These are phyloP conservation scores for Daktulosphaira vitifoliae DNA, from an alignment of 1,140 invertebrate genomes.

Conservation along the genomic window DNA sequence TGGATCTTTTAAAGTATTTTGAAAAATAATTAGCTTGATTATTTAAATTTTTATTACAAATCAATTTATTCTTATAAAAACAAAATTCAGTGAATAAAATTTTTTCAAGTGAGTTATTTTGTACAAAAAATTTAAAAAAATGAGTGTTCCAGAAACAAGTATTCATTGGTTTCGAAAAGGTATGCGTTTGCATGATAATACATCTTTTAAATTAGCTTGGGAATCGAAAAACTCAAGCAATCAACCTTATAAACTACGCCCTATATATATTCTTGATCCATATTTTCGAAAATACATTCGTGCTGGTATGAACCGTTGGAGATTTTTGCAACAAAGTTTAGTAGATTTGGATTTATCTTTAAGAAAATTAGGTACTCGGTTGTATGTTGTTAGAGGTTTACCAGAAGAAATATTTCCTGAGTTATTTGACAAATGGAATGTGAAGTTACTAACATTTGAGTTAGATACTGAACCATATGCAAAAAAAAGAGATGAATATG, in stretches of 20 bases:
- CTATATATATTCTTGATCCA: constrained; percentile 61
- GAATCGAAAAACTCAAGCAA: constrained; percentile 40
- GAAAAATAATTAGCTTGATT: no score
- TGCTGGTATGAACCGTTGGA: constrained; percentile 58
- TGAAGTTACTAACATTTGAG: constrained; percentile 57
- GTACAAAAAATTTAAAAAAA: no score
- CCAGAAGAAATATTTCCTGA: constrained; percentile 54
- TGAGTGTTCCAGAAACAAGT: constrained; percentile 41
- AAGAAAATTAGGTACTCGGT: constrained; percentile 43
- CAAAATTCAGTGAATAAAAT: no score
- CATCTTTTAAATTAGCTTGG: constrained; percentile 53
- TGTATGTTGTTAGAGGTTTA: constrained; percentile 59
- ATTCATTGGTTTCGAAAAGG: constrained; percentile 65
- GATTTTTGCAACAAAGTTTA: constrained; percentile 61
- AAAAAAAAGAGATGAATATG: constrained; percentile 51
- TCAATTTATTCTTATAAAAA: no score
- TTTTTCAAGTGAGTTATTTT: no score
- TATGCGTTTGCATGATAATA: constrained; percentile 62
- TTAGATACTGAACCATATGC: constrained; percentile 63
- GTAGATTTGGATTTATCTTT: constrained; percentile 57
- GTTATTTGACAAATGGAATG: constrained; percentile 59
- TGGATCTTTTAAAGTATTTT: no score
- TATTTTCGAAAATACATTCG: constrained; percentile 53
- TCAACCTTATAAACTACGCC: constrained; percentile 44
- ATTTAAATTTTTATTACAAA: no score